Evolutionary conservation across 2,113 vertebrate genomes (phyloP).

Genomic region (Anguilla rostrata): DNA sequence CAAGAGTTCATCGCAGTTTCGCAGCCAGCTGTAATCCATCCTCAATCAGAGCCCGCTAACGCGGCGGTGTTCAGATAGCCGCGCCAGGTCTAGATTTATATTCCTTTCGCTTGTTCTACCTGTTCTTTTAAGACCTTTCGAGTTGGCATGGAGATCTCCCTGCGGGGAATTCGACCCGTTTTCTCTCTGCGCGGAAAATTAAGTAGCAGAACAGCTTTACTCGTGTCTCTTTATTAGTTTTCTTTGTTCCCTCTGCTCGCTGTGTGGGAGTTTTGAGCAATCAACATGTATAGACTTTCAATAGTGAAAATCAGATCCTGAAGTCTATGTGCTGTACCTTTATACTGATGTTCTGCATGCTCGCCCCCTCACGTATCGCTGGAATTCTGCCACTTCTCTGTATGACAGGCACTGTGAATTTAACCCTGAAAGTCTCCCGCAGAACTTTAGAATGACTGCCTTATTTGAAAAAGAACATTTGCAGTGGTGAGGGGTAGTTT

Average conservation of each 20-base stretch:
- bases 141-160: not conserved
- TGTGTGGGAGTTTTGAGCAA: not conserved
- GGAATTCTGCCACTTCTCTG: too few relatives aligned
- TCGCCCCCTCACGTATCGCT: too few relatives aligned
- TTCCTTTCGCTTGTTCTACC: not conserved
- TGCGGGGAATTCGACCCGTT: not conserved
- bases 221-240: not conserved
- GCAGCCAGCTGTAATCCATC: not conserved
- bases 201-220: not conserved
- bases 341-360: too few relatives aligned
- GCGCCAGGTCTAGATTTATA: not conserved
- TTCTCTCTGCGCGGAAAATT: not conserved
- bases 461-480: too few relatives aligned
- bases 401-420: too few relatives aligned
- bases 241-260: not conserved
- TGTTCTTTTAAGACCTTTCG: not conserved
- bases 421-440: too few relatives aligned
- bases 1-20: not conserved
- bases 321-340: too few relatives aligned
- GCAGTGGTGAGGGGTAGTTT: too few relatives aligned
- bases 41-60: not conserved
- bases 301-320: too few relatives aligned
- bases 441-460: too few relatives aligned
- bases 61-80: not conserved
- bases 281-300: too few relatives aligned